Conservation (phyloP, 2,888 invertebrate genomes). For the Tetragnatha montana region DNA sequence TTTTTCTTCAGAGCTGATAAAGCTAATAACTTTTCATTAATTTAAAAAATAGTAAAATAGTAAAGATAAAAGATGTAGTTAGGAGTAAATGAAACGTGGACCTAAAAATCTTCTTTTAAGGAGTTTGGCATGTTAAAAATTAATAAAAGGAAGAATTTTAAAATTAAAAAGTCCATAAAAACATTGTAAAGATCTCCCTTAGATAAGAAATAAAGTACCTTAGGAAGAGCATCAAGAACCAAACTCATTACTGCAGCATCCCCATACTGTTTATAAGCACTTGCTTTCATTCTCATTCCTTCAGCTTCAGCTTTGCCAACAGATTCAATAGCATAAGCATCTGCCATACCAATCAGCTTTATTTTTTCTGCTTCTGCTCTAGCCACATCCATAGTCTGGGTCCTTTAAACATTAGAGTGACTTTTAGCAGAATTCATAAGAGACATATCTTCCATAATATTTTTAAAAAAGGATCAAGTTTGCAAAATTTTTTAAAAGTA, state of each 20-base stretch:
- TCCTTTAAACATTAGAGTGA: conserved; percentile 32
- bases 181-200: neutral
- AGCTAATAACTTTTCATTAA: too few relatives aligned
- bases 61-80: too few relatives aligned
- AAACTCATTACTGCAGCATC: conserved; percentile 96
- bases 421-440: neutral
- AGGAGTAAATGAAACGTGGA: too few relatives aligned
- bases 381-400: conserved; percentile 91
- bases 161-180: too few relatives aligned
- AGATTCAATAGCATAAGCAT: conserved; percentile 91
- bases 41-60: too few relatives aligned
- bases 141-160: too few relatives aligned
- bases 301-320: conserved; percentile 97
- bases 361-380: conserved; percentile 95
- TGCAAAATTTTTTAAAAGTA: too few relatives aligned
- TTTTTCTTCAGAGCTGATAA: too few relatives aligned
- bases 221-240: conserved; percentile 93
- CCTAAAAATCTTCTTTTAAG: too few relatives aligned
- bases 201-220: conserved; percentile 80
- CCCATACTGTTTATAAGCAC: conserved; percentile 96
- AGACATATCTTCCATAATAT: neutral
- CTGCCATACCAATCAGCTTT: conserved; percentile 91
- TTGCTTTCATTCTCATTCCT: conserved; percentile 94
- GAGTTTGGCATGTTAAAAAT: too few relatives aligned
- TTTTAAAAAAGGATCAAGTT: too few relatives aligned